Conservation (phyloP, 1,140 invertebrate genomes). For the Calliopsis andreniformis region DNA sequence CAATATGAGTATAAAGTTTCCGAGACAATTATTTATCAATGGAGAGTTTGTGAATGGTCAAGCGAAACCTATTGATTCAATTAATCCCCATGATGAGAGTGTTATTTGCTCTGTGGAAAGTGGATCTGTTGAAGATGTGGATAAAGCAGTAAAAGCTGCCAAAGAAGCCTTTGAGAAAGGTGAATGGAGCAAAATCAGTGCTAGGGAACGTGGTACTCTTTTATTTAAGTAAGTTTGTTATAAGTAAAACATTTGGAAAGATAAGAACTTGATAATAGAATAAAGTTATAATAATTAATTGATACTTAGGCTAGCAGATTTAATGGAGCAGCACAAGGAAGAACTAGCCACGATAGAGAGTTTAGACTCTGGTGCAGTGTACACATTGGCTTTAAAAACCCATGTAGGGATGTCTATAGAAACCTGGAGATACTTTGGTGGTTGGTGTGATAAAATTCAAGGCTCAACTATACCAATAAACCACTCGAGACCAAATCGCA, state of each 20-base stretch:
- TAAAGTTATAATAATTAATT: no score
- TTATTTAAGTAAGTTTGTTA: conserved; percentile 84
- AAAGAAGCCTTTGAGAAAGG: conserved; percentile 93
- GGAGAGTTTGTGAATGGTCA: conserved; percentile 93
- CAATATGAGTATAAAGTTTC: conserved; percentile 92
- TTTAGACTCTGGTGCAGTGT: conserved; percentile 96
- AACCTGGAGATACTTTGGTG: conserved; percentile 95
- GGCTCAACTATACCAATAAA: conserved; percentile 95
- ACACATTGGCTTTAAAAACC: conserved; percentile 96
- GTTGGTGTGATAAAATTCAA: conserved; percentile 97
- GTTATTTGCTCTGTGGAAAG: conserved; percentile 89
- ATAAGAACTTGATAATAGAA: no score
- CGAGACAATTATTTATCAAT: conserved; percentile 95
- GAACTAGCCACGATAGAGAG: conserved; percentile 96
- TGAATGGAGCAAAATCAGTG: conserved; percentile 93
- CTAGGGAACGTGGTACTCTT: conserved; percentile 89
- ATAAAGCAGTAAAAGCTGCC: conserved; percentile 92
- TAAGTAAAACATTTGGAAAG: no score
- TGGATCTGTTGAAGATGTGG: conserved; percentile 90
- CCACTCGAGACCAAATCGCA: conserved; percentile 94
- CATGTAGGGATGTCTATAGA: conserved; percentile 97
- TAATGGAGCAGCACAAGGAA: conserved; percentile 97
- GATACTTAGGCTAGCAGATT: conserved; percentile 89
- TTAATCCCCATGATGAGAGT: conserved; percentile 94
- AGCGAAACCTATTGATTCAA: conserved; percentile 84